Evolutionary conservation across 2,797 vertebrate genomes (phyloP).

Genomic region (Nasua narica): DNA sequence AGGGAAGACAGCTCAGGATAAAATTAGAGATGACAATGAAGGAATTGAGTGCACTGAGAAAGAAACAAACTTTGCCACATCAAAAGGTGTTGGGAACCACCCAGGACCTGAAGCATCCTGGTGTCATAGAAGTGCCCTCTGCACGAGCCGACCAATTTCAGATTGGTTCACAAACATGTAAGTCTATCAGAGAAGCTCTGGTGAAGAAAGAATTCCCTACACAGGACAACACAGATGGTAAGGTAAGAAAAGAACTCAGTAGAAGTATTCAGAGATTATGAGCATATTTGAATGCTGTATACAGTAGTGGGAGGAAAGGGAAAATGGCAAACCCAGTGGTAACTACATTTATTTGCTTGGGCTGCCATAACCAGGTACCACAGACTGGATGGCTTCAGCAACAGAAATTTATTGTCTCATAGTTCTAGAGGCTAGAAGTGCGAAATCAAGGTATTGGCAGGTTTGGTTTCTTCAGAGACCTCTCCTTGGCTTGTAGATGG

Average conservation of each 20-base stretch:
- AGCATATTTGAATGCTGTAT: not conserved
- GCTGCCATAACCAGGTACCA: not conserved
- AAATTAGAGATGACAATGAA: constrained; percentile 75
- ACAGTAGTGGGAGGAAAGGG: too few relatives aligned
- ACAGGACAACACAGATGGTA: not conserved
- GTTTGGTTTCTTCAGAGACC: not conserved
- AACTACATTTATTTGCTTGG: not conserved
- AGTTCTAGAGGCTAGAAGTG: not conserved
- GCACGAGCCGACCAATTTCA: not conserved
- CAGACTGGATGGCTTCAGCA: not conserved
- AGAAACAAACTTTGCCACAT: constrained; percentile 57
- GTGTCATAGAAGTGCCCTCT: not conserved
- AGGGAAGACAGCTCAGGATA: constrained; percentile 77
- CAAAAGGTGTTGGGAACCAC: constrained; percentile 14
- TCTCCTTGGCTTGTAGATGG: not conserved
- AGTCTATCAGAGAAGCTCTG: not conserved
- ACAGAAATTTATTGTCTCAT: not conserved
- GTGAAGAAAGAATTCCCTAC: not conserved
- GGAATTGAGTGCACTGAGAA: constrained; percentile 80
- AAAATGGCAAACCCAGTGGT: accelerated
- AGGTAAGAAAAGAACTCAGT: constrained; percentile 17
- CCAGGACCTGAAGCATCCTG: not conserved
- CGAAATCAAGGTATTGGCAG: not conserved
- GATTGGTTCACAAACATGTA: not conserved
- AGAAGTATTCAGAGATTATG: not conserved